Conservation (phyloP, 1,140 invertebrate species). For the Bombyx mandarina region DNA sequence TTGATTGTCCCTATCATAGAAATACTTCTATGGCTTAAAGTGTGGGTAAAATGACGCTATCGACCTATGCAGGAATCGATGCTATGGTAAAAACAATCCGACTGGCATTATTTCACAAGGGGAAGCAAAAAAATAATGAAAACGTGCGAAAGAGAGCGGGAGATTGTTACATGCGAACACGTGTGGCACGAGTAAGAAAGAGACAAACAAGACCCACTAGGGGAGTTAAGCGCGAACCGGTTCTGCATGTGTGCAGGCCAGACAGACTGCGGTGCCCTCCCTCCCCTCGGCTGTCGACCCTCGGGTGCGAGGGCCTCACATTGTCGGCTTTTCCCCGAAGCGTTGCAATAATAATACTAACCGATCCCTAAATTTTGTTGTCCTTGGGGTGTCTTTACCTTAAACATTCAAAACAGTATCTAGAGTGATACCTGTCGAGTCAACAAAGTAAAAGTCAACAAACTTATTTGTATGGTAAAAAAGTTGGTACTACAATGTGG, state of each 20-base stretch:
- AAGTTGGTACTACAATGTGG: no score
- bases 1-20: no score
- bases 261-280: slow-evolving; percentile 56
- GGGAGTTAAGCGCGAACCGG: slow-evolving; percentile 65
- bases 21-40: no score
- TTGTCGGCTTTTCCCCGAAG: slow-evolving; percentile 60
- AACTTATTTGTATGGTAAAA: no score
- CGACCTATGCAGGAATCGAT: slow-evolving; percentile 49
- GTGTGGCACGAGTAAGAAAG: slow-evolving; percentile 54
- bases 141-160: slow-evolving; percentile 52
- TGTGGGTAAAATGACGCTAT: slow-evolving; percentile 32
- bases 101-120: slow-evolving; percentile 65
- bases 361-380: slow-evolving; percentile 21
- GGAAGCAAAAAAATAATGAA: slow-evolving; percentile 68
- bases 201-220: slow-evolving; percentile 49
- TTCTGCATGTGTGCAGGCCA: slow-evolving; percentile 64
- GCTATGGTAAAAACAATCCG: slow-evolving; percentile 60
- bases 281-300: slow-evolving; percentile 58
- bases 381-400: neutral
- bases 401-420: no score
- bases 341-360: slow-evolving; percentile 62
- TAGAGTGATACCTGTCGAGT: no score
- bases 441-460: no score
- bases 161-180: slow-evolving; percentile 31
- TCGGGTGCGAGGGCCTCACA: slow-evolving; percentile 55